Evolutionary conservation across 2,797 vertebrate species (phyloP), one percentile per base, ranked within the genome.

Genomic region (Platalea minor): DNA sequence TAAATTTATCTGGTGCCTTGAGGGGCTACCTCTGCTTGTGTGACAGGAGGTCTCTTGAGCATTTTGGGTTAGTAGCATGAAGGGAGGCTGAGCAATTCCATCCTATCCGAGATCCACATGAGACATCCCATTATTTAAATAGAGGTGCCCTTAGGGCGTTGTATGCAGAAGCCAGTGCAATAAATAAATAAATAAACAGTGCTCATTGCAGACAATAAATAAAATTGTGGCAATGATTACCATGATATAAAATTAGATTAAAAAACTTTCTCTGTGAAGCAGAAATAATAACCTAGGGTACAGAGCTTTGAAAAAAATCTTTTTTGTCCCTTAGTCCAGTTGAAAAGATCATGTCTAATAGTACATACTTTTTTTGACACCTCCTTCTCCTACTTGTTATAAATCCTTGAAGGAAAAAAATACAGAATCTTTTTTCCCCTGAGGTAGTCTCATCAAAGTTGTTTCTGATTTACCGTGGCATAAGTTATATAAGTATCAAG

Each of bases 1-100:
- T 93, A 91, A 89, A 94, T 96, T 95, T 96, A 86, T 96, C 83
- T 88, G 63, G 29, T 96, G 89, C 92, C 96, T 93, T 93, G 79
- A 88, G 92, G 86, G 93, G 74, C 21, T 95, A 67, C 85, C 89
- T 96, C 87, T 97, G 81, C 84, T 60, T 88, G 74, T 96, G 54
- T 95, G 97, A 97, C 94, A 95, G 83, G 88, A 83, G 80, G 69
- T 94, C 95, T 94, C 97, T 76, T 56, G 93, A 95, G 91, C 64
- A 89, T 95, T 97, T 93, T 80, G 91, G 84, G 63, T 88, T 78
- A 82, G 85, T 51, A 91, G 46, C 81, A 74, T 70, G 94, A 91
- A 85, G 89, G 59, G 24, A 95, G 54, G 48, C 74, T 85, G 60
- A 91, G 70, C 90, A 88, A 91, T 94, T 95, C 83, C 74, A 48